phyloP scores from a whole-genome alignment of 1,140 invertebrate genomes.

The Marisa cornuarietis region DNA sequence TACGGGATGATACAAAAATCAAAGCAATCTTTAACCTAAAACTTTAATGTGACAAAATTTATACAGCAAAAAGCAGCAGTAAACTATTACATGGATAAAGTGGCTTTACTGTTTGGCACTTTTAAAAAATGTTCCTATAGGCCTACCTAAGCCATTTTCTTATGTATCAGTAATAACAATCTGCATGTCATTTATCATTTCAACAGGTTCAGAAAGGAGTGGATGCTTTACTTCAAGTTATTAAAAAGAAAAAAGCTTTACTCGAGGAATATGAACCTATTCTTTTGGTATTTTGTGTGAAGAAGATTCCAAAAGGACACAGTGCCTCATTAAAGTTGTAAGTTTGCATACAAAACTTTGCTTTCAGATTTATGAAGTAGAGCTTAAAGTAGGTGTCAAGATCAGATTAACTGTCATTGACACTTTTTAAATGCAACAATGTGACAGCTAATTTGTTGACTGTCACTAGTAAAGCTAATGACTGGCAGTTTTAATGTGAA shows the following conservation, averaged over 20 bases:
- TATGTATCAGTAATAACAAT: neutral
- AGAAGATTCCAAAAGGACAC: slow-evolving; percentile 43
- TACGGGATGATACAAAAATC: too few species aligned
- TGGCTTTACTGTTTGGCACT: neutral
- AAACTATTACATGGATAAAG: neutral
- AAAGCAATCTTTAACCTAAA: too few species aligned
- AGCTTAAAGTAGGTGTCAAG: too few species aligned
- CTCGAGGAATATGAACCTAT: slow-evolving; percentile 41
- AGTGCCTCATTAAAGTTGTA: slow-evolving; percentile 49
- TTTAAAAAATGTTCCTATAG: neutral
- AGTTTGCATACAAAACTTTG: slow-evolving; percentile 15
- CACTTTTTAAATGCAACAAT: too few species aligned
- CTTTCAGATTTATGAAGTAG: too few species aligned
- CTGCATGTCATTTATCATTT: slow-evolving; percentile 4
- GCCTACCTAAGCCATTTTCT: neutral
- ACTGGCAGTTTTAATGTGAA: too few species aligned
- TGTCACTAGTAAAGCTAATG: too few species aligned
- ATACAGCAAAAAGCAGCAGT: neutral
- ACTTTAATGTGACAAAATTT: too few species aligned
- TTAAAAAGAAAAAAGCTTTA: slow-evolving; percentile 32
- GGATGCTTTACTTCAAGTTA: slow-evolving; percentile 19
- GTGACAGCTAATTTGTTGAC: too few species aligned
- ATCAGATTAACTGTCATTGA: too few species aligned
- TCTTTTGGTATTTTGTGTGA: slow-evolving; percentile 44
- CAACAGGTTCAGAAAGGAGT: slow-evolving; percentile 30